Conservation (phyloP, 2,113 vertebrate genomes). For the Cololabis saira region DNA sequence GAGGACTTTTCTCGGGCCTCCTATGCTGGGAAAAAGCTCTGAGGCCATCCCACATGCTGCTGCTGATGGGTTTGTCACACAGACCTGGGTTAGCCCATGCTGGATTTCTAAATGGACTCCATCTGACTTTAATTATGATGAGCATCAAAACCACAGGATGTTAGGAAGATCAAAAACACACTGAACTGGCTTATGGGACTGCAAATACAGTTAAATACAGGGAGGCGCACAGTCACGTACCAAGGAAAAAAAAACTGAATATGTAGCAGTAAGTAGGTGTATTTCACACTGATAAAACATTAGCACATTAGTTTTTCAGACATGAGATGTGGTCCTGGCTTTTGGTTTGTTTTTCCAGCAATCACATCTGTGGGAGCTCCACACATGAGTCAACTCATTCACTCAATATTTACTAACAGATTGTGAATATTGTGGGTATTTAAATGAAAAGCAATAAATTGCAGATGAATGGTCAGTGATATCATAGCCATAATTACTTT, state of each 20-base stretch:
- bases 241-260: background rate
- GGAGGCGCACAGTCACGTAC: constrained; percentile 12
- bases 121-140: constrained; percentile 56
- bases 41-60: constrained; percentile 30
- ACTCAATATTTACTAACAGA: background rate
- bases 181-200: constrained; percentile 4
- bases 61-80: constrained; percentile 50
- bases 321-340: constrained; percentile 3
- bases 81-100: constrained; percentile 34
- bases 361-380: constrained; percentile 1
- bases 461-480: background rate
- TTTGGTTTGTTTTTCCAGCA: constrained; percentile 18
- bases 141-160: constrained; percentile 49
- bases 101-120: constrained; percentile 34
- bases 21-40: constrained; percentile 52
- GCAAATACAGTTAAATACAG: constrained; percentile 13
- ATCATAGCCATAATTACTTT: too few relatives aligned
- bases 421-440: background rate
- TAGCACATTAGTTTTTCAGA: constrained; percentile 12
- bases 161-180: constrained; percentile 35
- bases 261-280: background rate
- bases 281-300: constrained; percentile 24
- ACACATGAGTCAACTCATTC: constrained; percentile 8
- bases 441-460: background rate
- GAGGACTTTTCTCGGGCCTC: constrained; percentile 34